phyloP scores from a whole-genome alignment of 1,140 invertebrate genomes.

The Ladona fulva region DNA sequence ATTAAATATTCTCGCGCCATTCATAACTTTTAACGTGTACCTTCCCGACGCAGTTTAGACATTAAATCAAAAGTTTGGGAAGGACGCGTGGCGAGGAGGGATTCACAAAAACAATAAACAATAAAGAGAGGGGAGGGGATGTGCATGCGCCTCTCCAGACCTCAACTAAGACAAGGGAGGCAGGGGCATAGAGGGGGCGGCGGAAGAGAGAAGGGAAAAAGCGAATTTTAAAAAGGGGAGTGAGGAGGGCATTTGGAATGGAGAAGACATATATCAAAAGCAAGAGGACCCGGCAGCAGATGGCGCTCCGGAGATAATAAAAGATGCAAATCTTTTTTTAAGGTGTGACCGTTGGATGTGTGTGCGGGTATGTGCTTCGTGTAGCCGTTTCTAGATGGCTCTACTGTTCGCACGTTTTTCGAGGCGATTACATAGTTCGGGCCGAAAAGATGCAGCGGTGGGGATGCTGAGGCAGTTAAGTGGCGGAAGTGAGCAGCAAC shows the following conservation, averaged over 20 bases:
- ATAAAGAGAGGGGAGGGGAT: not conserved
- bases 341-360: not conserved
- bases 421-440: not conserved
- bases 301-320: slow-evolving; percentile 3
- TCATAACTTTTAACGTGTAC: not conserved
- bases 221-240: not conserved
- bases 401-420: not conserved
- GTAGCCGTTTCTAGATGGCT: not conserved
- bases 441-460: not conserved
- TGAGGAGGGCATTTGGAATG: not conserved
- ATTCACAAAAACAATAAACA: not conserved
- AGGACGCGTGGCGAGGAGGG: not conserved
- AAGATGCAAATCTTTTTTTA: slow-evolving; percentile 8
- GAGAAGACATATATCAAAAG: not conserved
- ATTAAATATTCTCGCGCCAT: slow-evolving; percentile 6
- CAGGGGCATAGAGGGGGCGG: too few relatives aligned
- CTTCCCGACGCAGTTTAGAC: not conserved
- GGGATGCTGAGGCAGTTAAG: not conserved
- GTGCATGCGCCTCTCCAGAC: too few relatives aligned
- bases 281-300: not conserved
- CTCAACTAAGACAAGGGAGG: too few relatives aligned
- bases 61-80: slow-evolving; percentile 7
- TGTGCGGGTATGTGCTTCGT: not conserved
- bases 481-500: too few relatives aligned
- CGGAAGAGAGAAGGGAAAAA: not conserved